phyloP scores from a whole-genome alignment of 1,140 invertebrate species.

The Tetramorium alpestre region DNA sequence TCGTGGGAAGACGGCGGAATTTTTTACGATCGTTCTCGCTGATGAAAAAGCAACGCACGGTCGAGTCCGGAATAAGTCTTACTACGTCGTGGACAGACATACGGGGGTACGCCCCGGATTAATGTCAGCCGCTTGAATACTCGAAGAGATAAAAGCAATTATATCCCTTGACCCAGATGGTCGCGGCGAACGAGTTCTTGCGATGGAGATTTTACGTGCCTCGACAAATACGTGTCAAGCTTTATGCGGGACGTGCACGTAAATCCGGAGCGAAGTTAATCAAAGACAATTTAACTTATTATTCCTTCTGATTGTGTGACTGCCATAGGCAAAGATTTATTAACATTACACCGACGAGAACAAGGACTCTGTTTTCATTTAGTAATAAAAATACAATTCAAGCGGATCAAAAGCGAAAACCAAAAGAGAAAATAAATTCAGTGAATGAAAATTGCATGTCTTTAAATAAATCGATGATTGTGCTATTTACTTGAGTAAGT shows the following conservation, averaged over 20 bases:
- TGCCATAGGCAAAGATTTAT: not conserved
- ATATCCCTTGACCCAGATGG: constrained; percentile 52
- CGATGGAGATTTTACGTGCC: constrained; percentile 46
- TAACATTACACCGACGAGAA: not conserved
- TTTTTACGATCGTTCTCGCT: not conserved
- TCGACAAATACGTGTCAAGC: constrained; percentile 43
- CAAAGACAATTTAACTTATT: constrained; percentile 46
- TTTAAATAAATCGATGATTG: not conserved
- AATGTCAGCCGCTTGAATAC: constrained; percentile 28
- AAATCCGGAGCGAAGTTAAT: constrained; percentile 35
- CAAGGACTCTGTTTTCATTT: not conserved
- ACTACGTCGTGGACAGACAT: constrained; percentile 24
- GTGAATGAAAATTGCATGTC: not conserved
- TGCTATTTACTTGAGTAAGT: not conserved
- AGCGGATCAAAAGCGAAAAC: not conserved
- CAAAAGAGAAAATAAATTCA: not conserved
- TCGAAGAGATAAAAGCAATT: constrained; percentile 52
- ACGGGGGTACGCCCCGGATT: constrained; percentile 2
- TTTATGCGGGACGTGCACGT: constrained; percentile 25
- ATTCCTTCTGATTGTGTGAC: not conserved
- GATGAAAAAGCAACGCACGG: constrained; percentile 49
- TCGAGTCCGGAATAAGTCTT: constrained; percentile 36
- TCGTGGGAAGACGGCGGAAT: not conserved
- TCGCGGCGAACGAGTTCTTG: constrained; percentile 28
- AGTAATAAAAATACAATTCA: not conserved